Conservation (phyloP, 2,797 vertebrate species). For the Anolis apletophallus region DNA sequence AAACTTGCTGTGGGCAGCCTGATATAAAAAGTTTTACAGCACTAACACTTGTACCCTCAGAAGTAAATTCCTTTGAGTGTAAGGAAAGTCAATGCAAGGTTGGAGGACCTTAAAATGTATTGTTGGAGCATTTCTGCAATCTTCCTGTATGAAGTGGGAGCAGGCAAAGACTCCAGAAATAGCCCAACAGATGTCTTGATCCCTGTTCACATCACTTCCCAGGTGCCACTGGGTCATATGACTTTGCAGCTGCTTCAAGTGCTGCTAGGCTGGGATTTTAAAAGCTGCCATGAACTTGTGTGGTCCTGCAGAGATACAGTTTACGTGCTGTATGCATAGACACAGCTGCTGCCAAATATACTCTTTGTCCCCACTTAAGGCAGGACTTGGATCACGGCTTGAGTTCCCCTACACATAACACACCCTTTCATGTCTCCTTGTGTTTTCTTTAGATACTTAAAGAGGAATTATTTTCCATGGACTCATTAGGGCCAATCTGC, state of each 20-base stretch:
- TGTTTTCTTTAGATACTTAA: slow-evolving; percentile 11
- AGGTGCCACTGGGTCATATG: slow-evolving; percentile 63
- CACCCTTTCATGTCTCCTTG: slow-evolving; percentile 35
- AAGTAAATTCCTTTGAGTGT: neutral
- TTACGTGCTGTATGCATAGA: slow-evolving; percentile 44
- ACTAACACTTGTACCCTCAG: neutral
- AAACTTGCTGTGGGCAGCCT: neutral
- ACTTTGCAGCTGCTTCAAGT: slow-evolving; percentile 54
- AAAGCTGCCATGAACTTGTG: slow-evolving; percentile 73
- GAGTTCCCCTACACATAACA: slow-evolving; percentile 8
- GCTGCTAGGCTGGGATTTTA: slow-evolving; percentile 43
- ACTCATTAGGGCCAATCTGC: slow-evolving; percentile 50
- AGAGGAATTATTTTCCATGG: slow-evolving; percentile 3
- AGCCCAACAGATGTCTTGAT: neutral
- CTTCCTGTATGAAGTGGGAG: neutral
- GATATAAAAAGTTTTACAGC: neutral
- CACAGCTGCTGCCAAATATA: slow-evolving; percentile 63
- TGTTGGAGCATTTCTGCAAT: neutral
- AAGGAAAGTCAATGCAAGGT: neutral
- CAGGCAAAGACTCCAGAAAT: neutral
- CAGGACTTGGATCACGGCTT: slow-evolving; percentile 54
- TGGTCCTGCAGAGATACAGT: slow-evolving; percentile 75
- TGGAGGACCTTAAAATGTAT: neutral
- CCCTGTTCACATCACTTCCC: slow-evolving; percentile 46
- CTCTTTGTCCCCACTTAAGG: slow-evolving; percentile 64